These are phyloP conservation scores for Stegodyphus dumicola DNA, from an alignment of 1,140 invertebrate species.

Conservation along the genomic window DNA sequence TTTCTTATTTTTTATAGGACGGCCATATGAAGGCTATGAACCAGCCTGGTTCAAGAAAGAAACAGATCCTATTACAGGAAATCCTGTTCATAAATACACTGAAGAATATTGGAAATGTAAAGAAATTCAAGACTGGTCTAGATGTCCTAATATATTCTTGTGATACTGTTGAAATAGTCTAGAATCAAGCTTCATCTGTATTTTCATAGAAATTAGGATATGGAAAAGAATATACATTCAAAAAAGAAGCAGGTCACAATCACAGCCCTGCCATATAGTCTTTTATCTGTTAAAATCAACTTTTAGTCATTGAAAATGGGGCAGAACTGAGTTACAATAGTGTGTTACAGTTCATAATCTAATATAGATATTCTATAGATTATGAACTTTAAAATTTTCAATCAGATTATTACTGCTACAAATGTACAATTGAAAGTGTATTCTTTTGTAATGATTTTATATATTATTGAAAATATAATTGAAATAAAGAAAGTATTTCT, in stretches of 20 bases:
- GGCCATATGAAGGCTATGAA: slow-evolving; percentile 80
- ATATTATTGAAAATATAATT: too few species aligned
- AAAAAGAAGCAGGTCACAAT: background rate
- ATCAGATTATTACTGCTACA: too few species aligned
- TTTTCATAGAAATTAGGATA: background rate
- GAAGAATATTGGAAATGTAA: slow-evolving; percentile 95
- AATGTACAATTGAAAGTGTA: too few species aligned
- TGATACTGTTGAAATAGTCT: background rate
- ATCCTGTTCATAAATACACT: slow-evolving; percentile 85
- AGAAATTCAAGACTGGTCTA: slow-evolving; percentile 85
- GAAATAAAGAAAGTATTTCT: too few species aligned
- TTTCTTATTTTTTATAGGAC: slow-evolving; percentile 71
- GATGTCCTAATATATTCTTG: slow-evolving; percentile 91
- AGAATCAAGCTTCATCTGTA: background rate
- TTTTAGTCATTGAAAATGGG: background rate
- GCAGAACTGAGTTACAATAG: too few species aligned
- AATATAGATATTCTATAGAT: too few species aligned
- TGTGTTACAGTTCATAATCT: too few species aligned
- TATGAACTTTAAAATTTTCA: too few species aligned
- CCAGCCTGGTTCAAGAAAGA: slow-evolving; percentile 93
- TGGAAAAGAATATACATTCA: background rate
- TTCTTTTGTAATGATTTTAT: too few species aligned
- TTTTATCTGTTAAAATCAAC: background rate
- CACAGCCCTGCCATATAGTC: background rate
- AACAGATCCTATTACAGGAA: slow-evolving; percentile 82